phyloP scores from a whole-genome alignment of 2,888 invertebrate genomes.

The Xestia xanthographa region DNA sequence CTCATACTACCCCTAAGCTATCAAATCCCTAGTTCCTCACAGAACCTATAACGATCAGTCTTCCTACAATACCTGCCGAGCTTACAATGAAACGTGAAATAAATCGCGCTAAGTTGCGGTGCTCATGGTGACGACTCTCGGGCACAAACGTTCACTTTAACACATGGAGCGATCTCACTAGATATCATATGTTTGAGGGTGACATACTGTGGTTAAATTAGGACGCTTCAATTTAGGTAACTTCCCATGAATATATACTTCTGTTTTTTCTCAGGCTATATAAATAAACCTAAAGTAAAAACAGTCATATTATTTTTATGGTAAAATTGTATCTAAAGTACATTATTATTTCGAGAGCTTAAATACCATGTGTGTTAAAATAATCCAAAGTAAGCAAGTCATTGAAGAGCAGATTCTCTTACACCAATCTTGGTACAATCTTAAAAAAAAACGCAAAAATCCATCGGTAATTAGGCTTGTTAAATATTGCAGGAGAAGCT shows the following conservation, averaged over 20 bases:
- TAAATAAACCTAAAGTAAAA: too few relatives aligned
- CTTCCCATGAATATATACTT: neutral
- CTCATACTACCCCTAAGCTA: neutral
- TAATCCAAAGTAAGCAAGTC: neutral
- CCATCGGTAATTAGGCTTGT: neutral
- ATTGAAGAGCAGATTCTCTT: neutral
- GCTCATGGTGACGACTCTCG: conserved; percentile 49
- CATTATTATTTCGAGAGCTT: too few relatives aligned
- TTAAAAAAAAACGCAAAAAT: neutral
- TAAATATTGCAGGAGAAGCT: neutral
- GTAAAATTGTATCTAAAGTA: neutral
- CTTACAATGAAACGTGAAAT: conserved; percentile 55
- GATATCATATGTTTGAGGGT: conserved; percentile 74
- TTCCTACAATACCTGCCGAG: conserved; percentile 33
- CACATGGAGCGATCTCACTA: conserved; percentile 74
- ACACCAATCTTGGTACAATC: neutral
- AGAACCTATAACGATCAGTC: conserved; percentile 26
- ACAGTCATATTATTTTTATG: neutral
- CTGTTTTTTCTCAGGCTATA: too few relatives aligned
- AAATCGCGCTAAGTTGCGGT: conserved; percentile 46
- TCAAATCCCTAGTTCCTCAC: neutral
- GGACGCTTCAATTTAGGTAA: neutral
- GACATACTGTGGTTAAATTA: conserved; percentile 58
- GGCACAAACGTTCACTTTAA: conserved; percentile 68
- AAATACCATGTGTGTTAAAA: too few relatives aligned